These are phyloP conservation scores for Eulemur coronatus DNA, from an alignment of 2,797 vertebrate genomes.

Conservation along the genomic window DNA sequence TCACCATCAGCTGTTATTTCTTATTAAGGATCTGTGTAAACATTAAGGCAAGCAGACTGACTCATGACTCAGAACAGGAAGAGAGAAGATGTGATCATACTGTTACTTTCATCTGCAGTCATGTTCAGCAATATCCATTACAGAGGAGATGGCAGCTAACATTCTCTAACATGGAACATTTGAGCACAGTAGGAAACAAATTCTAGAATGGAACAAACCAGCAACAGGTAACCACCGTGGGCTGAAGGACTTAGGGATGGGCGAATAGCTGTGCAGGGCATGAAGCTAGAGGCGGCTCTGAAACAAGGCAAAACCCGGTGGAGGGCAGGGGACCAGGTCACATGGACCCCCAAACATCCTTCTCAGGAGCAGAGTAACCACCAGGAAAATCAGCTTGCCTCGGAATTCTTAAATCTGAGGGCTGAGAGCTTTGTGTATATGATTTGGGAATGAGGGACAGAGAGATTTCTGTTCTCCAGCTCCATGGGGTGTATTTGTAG, in stretches of 20 bases:
- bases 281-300: background rate
- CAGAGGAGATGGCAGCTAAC: conserved; percentile 35
- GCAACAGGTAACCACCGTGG: background rate
- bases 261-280: background rate
- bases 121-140: conserved; percentile 33
- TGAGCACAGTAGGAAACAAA: background rate
- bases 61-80: conserved; percentile 46
- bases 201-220: background rate
- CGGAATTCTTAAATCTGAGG: background rate
- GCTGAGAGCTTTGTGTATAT: background rate
- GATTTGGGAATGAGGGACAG: background rate
- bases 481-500: fast-evolving
- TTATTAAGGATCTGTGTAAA: conserved; percentile 55
- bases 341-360: fast-evolving
- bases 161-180: conserved; percentile 64
- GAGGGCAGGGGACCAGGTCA: fast-evolving
- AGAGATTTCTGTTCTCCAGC: background rate
- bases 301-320: background rate
- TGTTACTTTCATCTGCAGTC: conserved; percentile 63
- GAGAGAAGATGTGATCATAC: conserved; percentile 17
- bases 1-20: conserved; percentile 66
- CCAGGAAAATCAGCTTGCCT: background rate
- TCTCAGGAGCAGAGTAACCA: background rate
- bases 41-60: conserved; percentile 15
- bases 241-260: background rate